Conservation (phyloP, 1,140 invertebrate genomes). For the Coptotermes formosanus region DNA sequence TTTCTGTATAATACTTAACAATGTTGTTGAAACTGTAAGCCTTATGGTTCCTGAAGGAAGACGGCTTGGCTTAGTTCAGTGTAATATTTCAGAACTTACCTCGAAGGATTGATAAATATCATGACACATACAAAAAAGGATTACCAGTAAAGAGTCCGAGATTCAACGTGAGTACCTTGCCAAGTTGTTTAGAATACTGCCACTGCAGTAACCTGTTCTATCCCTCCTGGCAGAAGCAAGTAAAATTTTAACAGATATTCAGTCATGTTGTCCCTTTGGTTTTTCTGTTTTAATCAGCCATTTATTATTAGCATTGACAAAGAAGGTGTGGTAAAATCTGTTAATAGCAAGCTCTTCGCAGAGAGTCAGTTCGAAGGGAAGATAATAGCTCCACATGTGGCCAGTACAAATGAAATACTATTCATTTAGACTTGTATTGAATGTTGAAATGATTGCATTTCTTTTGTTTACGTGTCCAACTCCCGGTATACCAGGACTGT, state of each 20-base stretch:
- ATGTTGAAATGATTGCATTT: background rate
- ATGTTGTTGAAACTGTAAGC: too few relatives aligned
- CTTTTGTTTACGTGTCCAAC: background rate
- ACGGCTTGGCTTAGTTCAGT: too few relatives aligned
- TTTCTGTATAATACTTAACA: too few relatives aligned
- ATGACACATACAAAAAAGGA: too few relatives aligned
- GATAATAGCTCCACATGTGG: background rate
- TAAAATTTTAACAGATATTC: background rate
- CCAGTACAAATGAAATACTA: background rate
- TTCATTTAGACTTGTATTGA: background rate
- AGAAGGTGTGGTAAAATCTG: background rate
- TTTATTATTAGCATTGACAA: background rate
- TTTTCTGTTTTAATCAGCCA: background rate
- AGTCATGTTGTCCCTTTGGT: background rate
- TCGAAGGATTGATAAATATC: too few relatives aligned
- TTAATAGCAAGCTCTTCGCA: background rate
- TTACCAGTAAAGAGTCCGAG: too few relatives aligned
- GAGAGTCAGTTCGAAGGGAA: background rate
- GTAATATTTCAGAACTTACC: too few relatives aligned
- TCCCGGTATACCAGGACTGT: background rate
- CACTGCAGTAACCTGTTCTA: too few relatives aligned
- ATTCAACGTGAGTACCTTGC: too few relatives aligned
- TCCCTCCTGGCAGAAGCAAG: too few relatives aligned
- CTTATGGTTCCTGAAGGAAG: too few relatives aligned
- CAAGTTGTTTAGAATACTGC: too few relatives aligned